These are phyloP conservation scores for Bursaphelenchus mucronatus DNA, from an alignment of 1,140 invertebrate species.

Conservation along the genomic window DNA sequence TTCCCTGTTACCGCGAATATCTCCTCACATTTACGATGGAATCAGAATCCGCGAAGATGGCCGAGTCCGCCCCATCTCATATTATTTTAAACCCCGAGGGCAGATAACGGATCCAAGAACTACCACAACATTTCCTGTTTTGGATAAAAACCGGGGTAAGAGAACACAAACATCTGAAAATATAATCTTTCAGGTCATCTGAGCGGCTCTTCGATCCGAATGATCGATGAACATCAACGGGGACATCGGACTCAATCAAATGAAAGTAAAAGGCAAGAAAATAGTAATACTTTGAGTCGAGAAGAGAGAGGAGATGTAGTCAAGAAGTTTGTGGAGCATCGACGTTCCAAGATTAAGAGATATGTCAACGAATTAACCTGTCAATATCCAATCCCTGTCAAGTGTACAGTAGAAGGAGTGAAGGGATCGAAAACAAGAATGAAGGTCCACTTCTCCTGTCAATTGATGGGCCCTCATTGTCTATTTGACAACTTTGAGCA, in stretches of 20 bases:
- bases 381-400: slow-evolving; percentile 52
- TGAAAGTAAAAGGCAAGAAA: not conserved
- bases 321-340: slow-evolving; percentile 52
- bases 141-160: slow-evolving; percentile 8
- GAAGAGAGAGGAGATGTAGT: slow-evolving; percentile 47
- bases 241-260: slow-evolving; percentile 16
- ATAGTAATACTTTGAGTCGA: slow-evolving; percentile 13
- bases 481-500: slow-evolving; percentile 72
- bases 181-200: slow-evolving; percentile 7
- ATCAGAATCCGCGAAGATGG: slow-evolving; percentile 30
- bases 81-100: too few species aligned
- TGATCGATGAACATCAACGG: slow-evolving; percentile 19
- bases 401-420: slow-evolving; percentile 52
- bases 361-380: slow-evolving; percentile 42
- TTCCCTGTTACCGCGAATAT: not conserved
- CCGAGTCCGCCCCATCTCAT: slow-evolving; percentile 33
- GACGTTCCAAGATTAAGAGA: slow-evolving; percentile 44
- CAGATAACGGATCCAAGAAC: not conserved
- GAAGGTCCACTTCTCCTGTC: slow-evolving; percentile 74
- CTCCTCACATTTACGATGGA: not conserved
- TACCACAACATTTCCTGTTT: slow-evolving; percentile 25
- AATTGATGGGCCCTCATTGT: slow-evolving; percentile 69
- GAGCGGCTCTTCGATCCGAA: slow-evolving; percentile 20
- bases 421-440: slow-evolving; percentile 28
- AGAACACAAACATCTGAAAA: too few species aligned